Evolutionary conservation across 2,113 vertebrate genomes (phyloP), one percentile per base, ranked within the genome.

Genomic region (Sporophila hypoxantha): DNA sequence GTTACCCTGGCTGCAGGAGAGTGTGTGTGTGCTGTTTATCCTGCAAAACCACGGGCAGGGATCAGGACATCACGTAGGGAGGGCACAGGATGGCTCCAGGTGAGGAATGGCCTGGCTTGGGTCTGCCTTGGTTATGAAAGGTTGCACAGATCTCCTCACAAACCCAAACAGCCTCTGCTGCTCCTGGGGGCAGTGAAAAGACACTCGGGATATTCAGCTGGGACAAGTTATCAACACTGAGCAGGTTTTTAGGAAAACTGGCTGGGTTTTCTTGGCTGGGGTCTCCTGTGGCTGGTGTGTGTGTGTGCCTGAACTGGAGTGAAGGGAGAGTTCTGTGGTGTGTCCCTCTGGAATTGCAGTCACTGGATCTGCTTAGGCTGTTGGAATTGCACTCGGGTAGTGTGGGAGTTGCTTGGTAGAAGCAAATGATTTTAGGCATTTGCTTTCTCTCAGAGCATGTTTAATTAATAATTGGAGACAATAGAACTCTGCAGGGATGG

Each of bases 391-490:
- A 60, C 50, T 66, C 6, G 76, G 65, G n/a, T 64, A 70, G 73
- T 60, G 26, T 41, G 88, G 85, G 85, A 89, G 85, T 89, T 94
- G 55, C 80, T 94, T 26, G 47, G 70, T 32, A 73, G 74, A 91
- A 80, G 76, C 80, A 92, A 94, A 91, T 76, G 66, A 88, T 93
- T 93, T 88, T 59, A 84, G 85, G 88, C 74, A 91, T 88, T 93
- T 91, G 81, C 91, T 95, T 93, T 91, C 92, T 94, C 88, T 76
- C 85, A 56, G 85, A 92, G 77, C 91, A 88, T 92, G 82, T 86
- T 92, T 92, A 94, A 94, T 93, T 93, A 95, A 92, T 95, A 92
- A 89, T 23, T 77, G 19, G 85, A 94, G 92, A 95, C 92, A 95
- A 90, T 87, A 26, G 92, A 89, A 32, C 89, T 94, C 88, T 76